Evolutionary conservation across 1,140 invertebrate species (phyloP).

Genomic region (Venustaconcha ellipsiformis): DNA sequence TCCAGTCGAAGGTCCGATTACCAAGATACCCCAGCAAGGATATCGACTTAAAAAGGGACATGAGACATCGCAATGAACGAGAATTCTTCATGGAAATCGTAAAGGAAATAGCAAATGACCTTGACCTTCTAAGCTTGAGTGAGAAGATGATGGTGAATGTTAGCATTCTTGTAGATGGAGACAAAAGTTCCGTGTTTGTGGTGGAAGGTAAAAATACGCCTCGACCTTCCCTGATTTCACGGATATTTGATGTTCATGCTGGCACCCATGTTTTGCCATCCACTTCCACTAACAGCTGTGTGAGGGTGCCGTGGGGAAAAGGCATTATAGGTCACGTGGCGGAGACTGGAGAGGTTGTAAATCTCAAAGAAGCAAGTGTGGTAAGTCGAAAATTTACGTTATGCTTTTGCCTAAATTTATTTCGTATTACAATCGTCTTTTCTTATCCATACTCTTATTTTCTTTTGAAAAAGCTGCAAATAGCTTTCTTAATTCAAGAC

Average conservation of each 20-base stretch:
- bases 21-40: constrained; percentile 61
- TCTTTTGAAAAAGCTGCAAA: no score
- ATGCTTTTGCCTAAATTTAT: no score
- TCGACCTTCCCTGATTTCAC: constrained; percentile 82
- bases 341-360: constrained; percentile 89
- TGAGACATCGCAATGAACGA: constrained; percentile 84
- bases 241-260: constrained; percentile 88
- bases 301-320: constrained; percentile 75
- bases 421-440: no score
- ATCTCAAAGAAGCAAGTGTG: constrained; percentile 94
- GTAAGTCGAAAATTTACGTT: constrained; percentile 70
- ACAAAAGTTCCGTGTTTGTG: constrained; percentile 91
- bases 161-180: constrained; percentile 88
- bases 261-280: constrained; percentile 80
- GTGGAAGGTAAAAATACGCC: constrained; percentile 76
- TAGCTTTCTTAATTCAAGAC: no score
- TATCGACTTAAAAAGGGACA: constrained; percentile 54
- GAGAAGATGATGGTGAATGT: constrained; percentile 98
- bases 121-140: constrained; percentile 90
- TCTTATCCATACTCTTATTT: no score
- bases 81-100: constrained; percentile 96
- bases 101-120: constrained; percentile 96
- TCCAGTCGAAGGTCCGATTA: constrained; percentile 56
- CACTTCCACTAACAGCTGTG: constrained; percentile 63
- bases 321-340: constrained; percentile 96